A percentile compares a stretch with the other conserved stretches of the same genome.
phyloP scores from a whole-genome alignment of 35 echinoderm and acorn worm genomes.

The Ptychodera flava region DNA sequence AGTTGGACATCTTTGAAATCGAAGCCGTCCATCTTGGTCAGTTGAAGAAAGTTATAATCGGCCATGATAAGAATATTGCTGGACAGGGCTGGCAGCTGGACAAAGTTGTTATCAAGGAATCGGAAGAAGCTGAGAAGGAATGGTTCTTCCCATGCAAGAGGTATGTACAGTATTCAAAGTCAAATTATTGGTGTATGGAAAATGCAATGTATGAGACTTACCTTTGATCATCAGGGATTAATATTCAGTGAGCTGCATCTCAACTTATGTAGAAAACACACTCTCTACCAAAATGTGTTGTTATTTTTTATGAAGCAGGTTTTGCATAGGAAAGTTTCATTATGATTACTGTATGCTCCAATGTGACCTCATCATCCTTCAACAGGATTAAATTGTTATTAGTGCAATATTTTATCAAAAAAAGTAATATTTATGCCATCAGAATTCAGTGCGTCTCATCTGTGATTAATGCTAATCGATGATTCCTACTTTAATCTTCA shows the following conservation, averaged over 20 bases:
- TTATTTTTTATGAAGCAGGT: too few relatives aligned
- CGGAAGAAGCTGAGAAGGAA: conserved; percentile 69
- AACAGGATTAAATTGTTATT: too few relatives aligned
- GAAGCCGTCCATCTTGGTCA: conserved; percentile 81
- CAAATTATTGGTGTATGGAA: background rate
- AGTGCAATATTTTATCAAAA: too few relatives aligned
- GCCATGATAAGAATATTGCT: conserved; percentile 77
- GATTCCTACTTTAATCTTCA: too few relatives aligned
- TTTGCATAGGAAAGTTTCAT: too few relatives aligned
- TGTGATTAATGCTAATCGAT: too few relatives aligned
- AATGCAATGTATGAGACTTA: conserved; percentile 26
- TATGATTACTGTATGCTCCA: too few relatives aligned
- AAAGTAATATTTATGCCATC: too few relatives aligned
- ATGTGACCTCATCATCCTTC: too few relatives aligned
- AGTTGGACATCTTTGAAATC: conserved; percentile 86
- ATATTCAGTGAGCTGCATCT: background rate
- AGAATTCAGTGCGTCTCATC: too few relatives aligned
- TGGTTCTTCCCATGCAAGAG: conserved; percentile 74
- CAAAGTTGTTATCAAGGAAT: conserved; percentile 88
- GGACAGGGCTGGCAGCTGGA: conserved; percentile 86
- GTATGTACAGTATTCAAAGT: conserved; percentile 25
- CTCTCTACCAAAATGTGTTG: too few relatives aligned
- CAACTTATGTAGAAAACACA: background rate
- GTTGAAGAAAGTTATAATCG: conserved; percentile 65
- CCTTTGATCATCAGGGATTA: conserved; percentile 10